Evolutionary conservation across 2,797 vertebrate species (phyloP).

Genomic region (Esox masquinongy): DNA sequence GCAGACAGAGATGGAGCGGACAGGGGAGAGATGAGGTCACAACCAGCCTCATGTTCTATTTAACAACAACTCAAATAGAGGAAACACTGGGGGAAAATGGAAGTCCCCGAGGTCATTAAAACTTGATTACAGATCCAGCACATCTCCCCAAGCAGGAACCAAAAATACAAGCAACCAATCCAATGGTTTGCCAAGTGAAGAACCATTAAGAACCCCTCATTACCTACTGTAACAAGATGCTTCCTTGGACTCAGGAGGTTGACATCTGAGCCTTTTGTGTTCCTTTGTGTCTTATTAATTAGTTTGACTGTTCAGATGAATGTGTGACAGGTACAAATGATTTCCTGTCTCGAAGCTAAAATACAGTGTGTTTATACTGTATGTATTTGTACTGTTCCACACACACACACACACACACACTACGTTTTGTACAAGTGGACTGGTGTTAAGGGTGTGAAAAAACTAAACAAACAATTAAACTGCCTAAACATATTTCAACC

Average conservation of each 20-base stretch:
- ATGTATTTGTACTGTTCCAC: no score
- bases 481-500: no score
- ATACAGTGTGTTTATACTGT: no score
- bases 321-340: neutral
- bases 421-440: no score
- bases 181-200: neutral
- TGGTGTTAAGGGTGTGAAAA: no score
- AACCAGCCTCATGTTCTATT: conserved; percentile 15
- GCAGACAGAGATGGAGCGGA: conserved; percentile 18
- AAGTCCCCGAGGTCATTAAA: conserved; percentile 4
- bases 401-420: no score
- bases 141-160: neutral
- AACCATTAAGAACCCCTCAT: neutral
- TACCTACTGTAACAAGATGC: neutral
- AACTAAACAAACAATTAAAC: no score
- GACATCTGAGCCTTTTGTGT: neutral
- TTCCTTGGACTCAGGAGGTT: neutral
- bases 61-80: conserved; percentile 9
- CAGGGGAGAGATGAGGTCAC: conserved; percentile 19
- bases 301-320: neutral
- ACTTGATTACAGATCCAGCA: conserved; percentile 9
- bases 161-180: neutral
- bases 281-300: neutral
- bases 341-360: neutral
- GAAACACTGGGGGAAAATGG: neutral